phyloP scores from a whole-genome alignment of 2,113 vertebrate species.

The Pteropus alecto region DNA sequence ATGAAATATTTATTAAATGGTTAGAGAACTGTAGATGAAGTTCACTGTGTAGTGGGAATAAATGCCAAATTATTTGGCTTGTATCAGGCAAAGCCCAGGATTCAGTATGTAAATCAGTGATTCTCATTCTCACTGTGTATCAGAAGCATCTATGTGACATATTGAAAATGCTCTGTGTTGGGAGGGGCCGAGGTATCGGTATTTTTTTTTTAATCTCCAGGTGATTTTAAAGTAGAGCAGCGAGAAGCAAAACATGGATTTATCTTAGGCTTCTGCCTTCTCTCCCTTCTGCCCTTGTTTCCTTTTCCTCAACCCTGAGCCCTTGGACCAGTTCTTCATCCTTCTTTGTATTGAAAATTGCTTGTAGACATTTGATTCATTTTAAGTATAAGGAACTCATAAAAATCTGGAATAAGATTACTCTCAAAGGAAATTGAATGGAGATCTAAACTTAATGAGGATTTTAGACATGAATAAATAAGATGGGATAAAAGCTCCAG shows the following conservation, averaged over 20 bases:
- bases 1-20: constrained; percentile 17
- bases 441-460: neutral
- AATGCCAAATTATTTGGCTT: neutral
- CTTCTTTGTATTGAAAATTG: neutral
- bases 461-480: neutral
- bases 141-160: neutral
- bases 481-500: neutral
- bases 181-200: neutral
- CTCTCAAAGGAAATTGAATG: neutral
- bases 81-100: neutral
- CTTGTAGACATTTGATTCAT: neutral
- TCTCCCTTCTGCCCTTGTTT: neutral
- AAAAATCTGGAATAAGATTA: neutral
- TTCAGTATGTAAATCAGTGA: neutral
- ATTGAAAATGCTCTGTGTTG: neutral
- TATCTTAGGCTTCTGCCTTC: neutral
- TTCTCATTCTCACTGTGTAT: neutral
- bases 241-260: neutral
- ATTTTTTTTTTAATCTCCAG: neutral
- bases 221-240: neutral
- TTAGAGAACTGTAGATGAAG: neutral
- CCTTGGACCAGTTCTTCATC: neutral
- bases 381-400: neutral
- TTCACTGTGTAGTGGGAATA: neutral
- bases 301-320: neutral